Base-by-base conservation (phyloP, 2,113 vertebrate species). In the Stegostoma tigrinum region DNA sequence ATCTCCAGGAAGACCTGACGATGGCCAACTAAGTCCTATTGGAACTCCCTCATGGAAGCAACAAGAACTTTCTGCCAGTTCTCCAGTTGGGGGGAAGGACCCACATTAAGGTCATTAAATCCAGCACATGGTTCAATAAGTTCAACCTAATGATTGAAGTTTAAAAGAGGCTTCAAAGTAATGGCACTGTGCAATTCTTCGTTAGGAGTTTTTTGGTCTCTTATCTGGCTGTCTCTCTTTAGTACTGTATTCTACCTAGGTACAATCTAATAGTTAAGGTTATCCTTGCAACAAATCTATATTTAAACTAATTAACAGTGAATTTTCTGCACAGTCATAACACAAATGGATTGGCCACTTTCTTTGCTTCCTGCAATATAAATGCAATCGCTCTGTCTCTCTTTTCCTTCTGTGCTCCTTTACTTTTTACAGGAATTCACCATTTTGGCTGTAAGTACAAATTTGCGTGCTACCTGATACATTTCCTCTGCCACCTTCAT, bases 371-470 rank as follows among this genome's bases (percentile, higher is more conserved):
- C 95, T 42, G 64, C 78, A 80, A 23, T 95, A 95, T 80, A 85
- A 95, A 95, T 95, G 95, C 80, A 95, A 95, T 85, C 64, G 52
- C 75, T 95, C 61, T 95, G 72, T 95, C 64, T 95, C 97, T 98
- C 98, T 97, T 98, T 97, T 97, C 97, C 98, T 97, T 97, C 97
- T 98, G 98, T 98, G 98, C 97, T 97, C 97, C 97, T 98, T 98
- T 98, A 97, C 97, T 98, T 98, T 52, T 98, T 98, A 97, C 98
- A 99, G 99, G 98, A 98, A 98, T 98, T 98, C 98, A 98, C 97
- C 98, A 98, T 97, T 97, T 98, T 96, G 97, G 98, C 98, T 99
- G 99, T 99, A 99, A 99, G 99, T 99, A 99, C 98, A 96, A 97
- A 96, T 97, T 30, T 72, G 45, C 38, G 89, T 91, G 89, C 89